Evolutionary conservation across 2,797 vertebrate genomes (phyloP), one percentile per base, ranked within the genome.

Genomic region (Heteromormyrus szaboi): DNA sequence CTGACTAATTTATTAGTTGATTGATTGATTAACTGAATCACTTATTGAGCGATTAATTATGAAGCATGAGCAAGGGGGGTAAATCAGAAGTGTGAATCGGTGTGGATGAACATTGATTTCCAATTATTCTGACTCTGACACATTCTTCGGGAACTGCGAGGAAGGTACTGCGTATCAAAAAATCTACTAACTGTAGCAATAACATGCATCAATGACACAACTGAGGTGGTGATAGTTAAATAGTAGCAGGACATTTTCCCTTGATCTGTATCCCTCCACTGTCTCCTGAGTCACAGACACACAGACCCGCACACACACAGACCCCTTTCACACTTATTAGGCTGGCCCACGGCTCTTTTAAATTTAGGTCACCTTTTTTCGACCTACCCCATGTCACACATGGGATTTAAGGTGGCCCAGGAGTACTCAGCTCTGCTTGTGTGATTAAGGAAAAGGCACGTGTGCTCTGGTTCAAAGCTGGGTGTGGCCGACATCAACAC

Each of bases 311-410:
- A 48, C 83, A 25, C 83, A 29, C 83, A 51, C 48, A 92, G 92
- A 85, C 19, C 22, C 48, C 44, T 25, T 50, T 50, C 83, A 85
- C 83, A 85, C 83, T 85, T 51, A 51, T 85, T 48, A 29, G 44
- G 17, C 76, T 81, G 41, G 92, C 68, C 76, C 25, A 87, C 50
- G 91, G 93, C 91, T 90, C 17, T 11, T 51, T 85, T 11, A 12
- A 25, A 85, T 85, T 85, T 85, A 85, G 83, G 83, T 85, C 83
- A 85, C 83, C 48, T 48, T 85, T 48, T 85, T 25, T 83, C n/a
- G 9, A 85, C 83, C 48, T 51, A 76, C 83, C 9, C 46, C 48
- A 14, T 85, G 51, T 85, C 48, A 51, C 83, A 50, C 83, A 85
- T 25, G 48, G 48, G 83, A 51, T 51, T 85, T 85, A 85, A 85